Conservation (phyloP, 2,797 vertebrate genomes). For the Furcifer pardalis region DNA sequence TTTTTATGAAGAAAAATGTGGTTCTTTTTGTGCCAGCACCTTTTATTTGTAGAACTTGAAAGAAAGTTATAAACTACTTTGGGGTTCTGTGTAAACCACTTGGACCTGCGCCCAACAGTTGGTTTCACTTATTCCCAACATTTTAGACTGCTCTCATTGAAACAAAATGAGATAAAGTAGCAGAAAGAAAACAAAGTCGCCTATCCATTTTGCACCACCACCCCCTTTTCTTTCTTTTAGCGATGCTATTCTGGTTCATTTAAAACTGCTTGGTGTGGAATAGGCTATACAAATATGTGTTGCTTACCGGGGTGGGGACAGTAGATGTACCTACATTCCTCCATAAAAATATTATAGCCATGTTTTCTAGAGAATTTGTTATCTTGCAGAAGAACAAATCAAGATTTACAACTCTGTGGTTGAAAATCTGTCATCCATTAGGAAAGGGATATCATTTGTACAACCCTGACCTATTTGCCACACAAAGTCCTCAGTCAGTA, state of each 20-base stretch:
- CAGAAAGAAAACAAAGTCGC: conserved; percentile 62
- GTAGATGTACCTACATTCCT: not conserved
- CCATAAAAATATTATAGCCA: not conserved
- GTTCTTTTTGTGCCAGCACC: conserved; percentile 70
- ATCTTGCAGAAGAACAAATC: not conserved
- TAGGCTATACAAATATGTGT: not conserved
- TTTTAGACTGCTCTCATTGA: conserved; percentile 65
- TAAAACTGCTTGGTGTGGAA: not conserved
- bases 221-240: conserved; percentile 11
- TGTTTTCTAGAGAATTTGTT: not conserved
- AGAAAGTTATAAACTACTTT: conserved; percentile 62
- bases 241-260: conserved; percentile 44
- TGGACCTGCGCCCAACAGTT: conserved; percentile 71
- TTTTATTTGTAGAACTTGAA: conserved; percentile 69
- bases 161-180: conserved; percentile 73
- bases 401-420: not conserved
- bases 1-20: conserved; percentile 69
- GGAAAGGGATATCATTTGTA: not conserved
- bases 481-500: not conserved
- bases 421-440: not conserved
- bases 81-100: conserved; percentile 70
- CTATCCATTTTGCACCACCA: conserved; percentile 8
- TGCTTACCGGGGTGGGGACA: not conserved
- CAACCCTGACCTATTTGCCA: not conserved
- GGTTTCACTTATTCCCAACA: conserved; percentile 70